Conservation (phyloP, 2,113 vertebrate species). For the Pseudolaguvia tuberculata region DNA sequence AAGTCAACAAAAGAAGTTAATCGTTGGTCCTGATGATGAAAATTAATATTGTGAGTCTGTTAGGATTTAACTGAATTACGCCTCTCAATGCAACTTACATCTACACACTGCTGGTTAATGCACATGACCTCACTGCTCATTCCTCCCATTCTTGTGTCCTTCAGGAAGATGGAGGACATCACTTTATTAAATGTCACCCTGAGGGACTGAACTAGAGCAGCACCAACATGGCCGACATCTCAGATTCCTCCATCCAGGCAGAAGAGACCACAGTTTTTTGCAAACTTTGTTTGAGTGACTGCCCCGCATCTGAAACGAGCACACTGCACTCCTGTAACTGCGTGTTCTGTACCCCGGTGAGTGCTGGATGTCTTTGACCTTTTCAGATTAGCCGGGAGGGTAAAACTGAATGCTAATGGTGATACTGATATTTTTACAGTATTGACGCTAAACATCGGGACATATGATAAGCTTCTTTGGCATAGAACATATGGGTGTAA, state of each 20-base stretch:
- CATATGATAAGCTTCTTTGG: too few relatives aligned
- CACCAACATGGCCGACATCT: conserved; percentile 65
- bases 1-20: not conserved
- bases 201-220: conserved; percentile 49
- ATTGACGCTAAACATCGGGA: not conserved
- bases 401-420: not conserved
- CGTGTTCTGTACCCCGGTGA: conserved; percentile 83
- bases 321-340: conserved; percentile 82
- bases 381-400: not conserved
- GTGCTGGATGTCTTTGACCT: conserved; percentile 25
- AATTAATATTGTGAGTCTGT: too few relatives aligned
- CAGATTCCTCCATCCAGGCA: conserved; percentile 53
- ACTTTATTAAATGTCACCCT: conserved; percentile 37
- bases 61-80: too few relatives aligned
- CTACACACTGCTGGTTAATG: conserved; percentile 14
- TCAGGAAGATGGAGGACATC: conserved; percentile 58
- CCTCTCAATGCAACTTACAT: not conserved
- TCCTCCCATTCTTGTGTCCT: conserved; percentile 33
- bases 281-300: conserved; percentile 87
- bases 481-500: not conserved
- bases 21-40: too few relatives aligned
- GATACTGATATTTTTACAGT: not conserved
- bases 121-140: not conserved
- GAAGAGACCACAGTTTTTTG: conserved; percentile 72
- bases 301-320: conserved; percentile 73